Conservation (phyloP, 2,888 invertebrate genomes). For the Kuschelorhynchus macadamiae region DNA sequence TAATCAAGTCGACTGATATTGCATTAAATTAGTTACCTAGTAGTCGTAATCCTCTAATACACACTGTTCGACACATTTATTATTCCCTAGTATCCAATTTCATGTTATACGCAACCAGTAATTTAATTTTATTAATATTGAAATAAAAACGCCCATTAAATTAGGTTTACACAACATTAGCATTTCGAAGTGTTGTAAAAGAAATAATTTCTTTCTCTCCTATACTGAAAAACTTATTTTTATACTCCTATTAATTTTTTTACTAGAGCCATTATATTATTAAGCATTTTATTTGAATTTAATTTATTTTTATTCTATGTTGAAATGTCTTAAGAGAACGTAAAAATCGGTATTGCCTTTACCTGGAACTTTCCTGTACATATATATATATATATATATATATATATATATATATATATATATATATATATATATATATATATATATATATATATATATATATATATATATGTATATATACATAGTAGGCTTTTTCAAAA, state of each 20-base stretch:
- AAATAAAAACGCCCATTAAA: constrained; percentile 33
- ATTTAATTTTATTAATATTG: constrained; percentile 39
- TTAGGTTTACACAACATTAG: constrained; percentile 35
- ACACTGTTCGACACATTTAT: constrained; percentile 39
- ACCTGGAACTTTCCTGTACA: no score
- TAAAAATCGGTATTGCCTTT: no score
- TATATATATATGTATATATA: no score
- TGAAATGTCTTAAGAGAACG: no score
- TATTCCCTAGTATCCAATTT: constrained; percentile 32
- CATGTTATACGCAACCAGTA: constrained; percentile 39
- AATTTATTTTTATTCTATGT: no score
- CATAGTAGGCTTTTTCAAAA: no score
- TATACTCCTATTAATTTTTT: constrained; percentile 6
- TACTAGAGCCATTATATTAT: no score
- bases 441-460: no score
- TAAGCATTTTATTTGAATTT: no score
- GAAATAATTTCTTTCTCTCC: constrained; percentile 23
- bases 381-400: no score
- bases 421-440: no score
- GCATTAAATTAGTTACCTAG: constrained; percentile 32
- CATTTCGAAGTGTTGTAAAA: constrained; percentile 17
- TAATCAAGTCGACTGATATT: constrained; percentile 22
- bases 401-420: no score
- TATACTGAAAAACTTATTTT: constrained; percentile 9
- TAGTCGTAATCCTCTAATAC: constrained; percentile 36